Evolutionary conservation across 2,113 vertebrate species (phyloP).

Genomic region (Gallinago paraguaiae): DNA sequence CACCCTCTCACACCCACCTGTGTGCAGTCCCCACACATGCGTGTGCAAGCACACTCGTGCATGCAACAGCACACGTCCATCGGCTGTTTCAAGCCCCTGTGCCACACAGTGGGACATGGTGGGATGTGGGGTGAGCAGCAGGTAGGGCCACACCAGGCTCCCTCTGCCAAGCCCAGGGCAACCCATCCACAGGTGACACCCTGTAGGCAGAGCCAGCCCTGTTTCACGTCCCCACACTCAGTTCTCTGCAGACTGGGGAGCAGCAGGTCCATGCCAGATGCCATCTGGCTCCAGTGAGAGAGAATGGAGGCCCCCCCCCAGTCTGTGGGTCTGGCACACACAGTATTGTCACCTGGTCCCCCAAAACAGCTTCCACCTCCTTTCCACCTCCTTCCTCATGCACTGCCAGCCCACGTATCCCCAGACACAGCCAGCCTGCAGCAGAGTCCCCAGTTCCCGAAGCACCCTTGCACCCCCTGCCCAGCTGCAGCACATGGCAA

Average conservation of each 20-base stretch:
- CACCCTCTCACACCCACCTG: accelerated
- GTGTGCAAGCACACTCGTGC: accelerated
- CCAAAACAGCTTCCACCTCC: neutral
- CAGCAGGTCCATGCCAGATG: neutral
- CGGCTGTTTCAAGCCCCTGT: neutral
- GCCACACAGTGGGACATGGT: accelerated
- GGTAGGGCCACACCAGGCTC: neutral
- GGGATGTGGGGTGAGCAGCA: neutral
- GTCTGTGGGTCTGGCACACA: neutral
- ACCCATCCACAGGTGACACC: accelerated
- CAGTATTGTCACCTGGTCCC: neutral
- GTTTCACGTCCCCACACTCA: neutral
- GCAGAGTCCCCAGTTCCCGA: neutral
- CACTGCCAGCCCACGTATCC: neutral
- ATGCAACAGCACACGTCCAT: neutral
- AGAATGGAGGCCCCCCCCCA: neutral
- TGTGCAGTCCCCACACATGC: neutral
- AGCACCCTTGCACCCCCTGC: neutral
- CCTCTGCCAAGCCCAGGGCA: neutral
- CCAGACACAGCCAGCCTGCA: accelerated
- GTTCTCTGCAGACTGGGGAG: neutral
- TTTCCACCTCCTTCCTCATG: neutral
- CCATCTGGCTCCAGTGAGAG: neutral
- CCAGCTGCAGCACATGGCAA: neutral
- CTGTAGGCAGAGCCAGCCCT: neutral